phyloP scores from a whole-genome alignment of 2,888 invertebrate species.

The Sylvicola cinctus region DNA sequence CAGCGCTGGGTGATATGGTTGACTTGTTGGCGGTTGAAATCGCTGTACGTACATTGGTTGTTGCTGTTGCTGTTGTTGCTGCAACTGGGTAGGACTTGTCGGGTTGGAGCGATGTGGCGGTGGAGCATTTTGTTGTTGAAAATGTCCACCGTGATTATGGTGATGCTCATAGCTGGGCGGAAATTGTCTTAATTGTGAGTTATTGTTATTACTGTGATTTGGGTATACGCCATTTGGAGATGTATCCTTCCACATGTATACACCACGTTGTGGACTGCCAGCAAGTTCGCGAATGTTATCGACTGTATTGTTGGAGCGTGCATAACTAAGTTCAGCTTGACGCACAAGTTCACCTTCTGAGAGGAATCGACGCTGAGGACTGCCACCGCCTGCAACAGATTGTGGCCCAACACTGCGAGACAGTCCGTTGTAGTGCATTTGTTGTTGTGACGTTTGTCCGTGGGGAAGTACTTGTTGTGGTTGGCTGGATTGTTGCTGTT shows the following conservation, averaged over 20 bases:
- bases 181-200: constrained; percentile 4
- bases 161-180: constrained; percentile 1
- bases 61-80: constrained; percentile 16
- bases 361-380: constrained; percentile 57
- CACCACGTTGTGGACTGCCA: constrained; percentile 65
- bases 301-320: constrained; percentile 53
- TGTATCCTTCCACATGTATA: constrained; percentile 62
- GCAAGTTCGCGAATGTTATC: constrained; percentile 78
- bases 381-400: constrained; percentile 27
- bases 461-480: constrained; percentile 7
- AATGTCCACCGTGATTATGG: too few relatives aligned
- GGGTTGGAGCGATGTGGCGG: constrained; percentile 49
- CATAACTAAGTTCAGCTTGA: constrained; percentile 39
- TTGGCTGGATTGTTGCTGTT: constrained; percentile 14
- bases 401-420: constrained; percentile 10
- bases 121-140: constrained; percentile 25
- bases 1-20: constrained; percentile 36
- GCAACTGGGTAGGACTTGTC: constrained; percentile 46
- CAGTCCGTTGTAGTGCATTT: constrained; percentile 8
- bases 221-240: constrained; percentile 31
- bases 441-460: constrained; percentile 18
- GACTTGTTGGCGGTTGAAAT: constrained; percentile 7
- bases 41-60: constrained; percentile 16
- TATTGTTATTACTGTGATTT: constrained; percentile 1
- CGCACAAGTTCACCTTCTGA: constrained; percentile 65